Base-by-base conservation (phyloP, 2,113 vertebrate genomes). In the Ceyx melanurus region DNA sequence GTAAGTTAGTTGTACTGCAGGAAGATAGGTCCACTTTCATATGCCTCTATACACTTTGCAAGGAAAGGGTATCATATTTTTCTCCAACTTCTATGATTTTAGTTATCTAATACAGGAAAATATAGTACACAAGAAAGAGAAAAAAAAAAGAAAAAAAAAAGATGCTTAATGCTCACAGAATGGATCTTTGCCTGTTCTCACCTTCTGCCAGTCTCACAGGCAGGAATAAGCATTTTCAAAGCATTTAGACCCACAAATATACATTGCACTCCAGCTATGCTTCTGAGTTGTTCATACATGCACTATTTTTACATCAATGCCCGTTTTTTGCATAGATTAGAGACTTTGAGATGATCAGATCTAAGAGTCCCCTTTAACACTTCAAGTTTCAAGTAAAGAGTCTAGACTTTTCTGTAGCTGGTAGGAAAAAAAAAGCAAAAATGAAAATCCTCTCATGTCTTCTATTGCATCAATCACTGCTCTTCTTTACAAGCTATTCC, bases 401-500 rank as follows among this genome's bases (percentile, higher is more conserved):
- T 94, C 91, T 76, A 93, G 93, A 97, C 95, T 92, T 94, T 90
- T 96, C 91, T 96, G 78, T 86, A 95, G 86, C 95, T 91, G 57
- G 61, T 23, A 61, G 53, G 16, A 84, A 42, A 92, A 84, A 61
- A 88, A 95, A 45, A 46, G 73, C 46, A 67, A 73, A 54, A 58
- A 89, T 86, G 75, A 97, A 94, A 92, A 75, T 67, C 90, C 81
- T 96, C 95, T 92, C 73, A 91, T 97, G 90, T 94, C 94, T 96
- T 91, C 82, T 89, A 89, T 89, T 96, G 86, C 91, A 95, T 95
- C 92, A 97, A 91, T 96, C 90, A 96, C 89, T 80, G 90, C 77
- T 95, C 94, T 94, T 72, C 91, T 97, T 97, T 97, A 96, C 94
- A 84, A 94, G 86, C 86, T 93, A 94, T 97, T 97, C 94, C 82